These are phyloP conservation scores for Drosophila koepferae DNA, from an alignment of 2,888 invertebrate species.

Conservation along the genomic window DNA sequence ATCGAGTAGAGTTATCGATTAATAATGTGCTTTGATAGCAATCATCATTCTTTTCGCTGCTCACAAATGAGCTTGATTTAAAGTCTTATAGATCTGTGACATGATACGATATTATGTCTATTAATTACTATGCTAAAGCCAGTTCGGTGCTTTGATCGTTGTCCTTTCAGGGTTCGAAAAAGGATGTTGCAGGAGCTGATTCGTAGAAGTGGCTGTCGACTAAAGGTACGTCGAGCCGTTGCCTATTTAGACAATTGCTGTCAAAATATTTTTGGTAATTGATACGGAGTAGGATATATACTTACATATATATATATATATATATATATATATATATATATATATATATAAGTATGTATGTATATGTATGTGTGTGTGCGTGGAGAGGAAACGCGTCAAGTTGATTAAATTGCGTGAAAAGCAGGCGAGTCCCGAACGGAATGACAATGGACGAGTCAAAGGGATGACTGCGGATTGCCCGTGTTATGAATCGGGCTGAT, in stretches of 20 bases:
- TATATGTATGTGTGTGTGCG: not conserved
- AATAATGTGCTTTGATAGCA: no score
- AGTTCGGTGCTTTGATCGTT: not conserved
- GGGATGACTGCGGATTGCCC: constrained; percentile 69
- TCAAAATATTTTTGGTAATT: constrained; percentile 77
- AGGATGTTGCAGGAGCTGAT: constrained; percentile 16
- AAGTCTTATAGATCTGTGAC: not conserved
- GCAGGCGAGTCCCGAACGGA: constrained; percentile 42
- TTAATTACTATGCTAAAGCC: not conserved
- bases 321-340: no score
- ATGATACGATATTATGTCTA: not conserved
- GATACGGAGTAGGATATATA: constrained; percentile 48
- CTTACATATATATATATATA: not conserved
- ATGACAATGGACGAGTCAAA: constrained; percentile 58
- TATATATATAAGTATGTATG: no score
- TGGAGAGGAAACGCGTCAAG: constrained; percentile 66
- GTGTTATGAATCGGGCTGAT: constrained; percentile 75
- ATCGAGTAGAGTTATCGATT: not conserved
- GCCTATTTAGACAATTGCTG: constrained; percentile 79
- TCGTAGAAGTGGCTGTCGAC: constrained; percentile 15
- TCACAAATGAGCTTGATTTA: not conserved
- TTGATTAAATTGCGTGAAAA: constrained; percentile 77
- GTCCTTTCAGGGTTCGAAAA: constrained; percentile 24
- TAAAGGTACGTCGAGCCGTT: constrained; percentile 16
- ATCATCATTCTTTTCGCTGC: not conserved